Conservation (phyloP, 2,113 vertebrate genomes). For the Cardinalis cardinalis region DNA sequence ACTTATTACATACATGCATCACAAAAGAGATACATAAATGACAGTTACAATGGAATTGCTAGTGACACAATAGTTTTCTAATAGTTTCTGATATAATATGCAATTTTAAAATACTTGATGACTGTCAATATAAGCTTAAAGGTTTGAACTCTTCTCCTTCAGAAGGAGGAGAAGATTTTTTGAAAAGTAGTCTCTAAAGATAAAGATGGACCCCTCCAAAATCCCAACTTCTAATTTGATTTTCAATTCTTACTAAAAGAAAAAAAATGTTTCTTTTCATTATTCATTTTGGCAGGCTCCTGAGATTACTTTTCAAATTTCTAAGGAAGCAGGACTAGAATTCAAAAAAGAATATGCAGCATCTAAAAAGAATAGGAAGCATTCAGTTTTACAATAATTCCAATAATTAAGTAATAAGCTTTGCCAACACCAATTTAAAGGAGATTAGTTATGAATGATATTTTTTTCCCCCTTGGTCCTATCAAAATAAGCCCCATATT, state of each 20-base stretch:
- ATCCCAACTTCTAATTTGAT: not conserved
- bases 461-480: not conserved
- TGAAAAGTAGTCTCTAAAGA: not conserved
- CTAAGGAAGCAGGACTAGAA: not conserved
- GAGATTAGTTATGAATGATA: not conserved
- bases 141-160: not conserved
- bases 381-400: not conserved
- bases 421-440: constrained; percentile 5
- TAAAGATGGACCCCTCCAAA: not conserved
- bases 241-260: not conserved
- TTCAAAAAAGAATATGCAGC: not conserved
- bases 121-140: not conserved
- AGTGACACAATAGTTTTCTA: not conserved
- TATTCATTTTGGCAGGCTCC: not conserved
- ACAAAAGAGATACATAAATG: not conserved
- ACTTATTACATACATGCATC: not conserved
- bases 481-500: not conserved
- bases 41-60: not conserved
- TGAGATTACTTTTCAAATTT: constrained; percentile 20
- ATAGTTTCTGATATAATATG: not conserved
- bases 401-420: constrained; percentile 29
- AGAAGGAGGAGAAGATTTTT: not conserved
- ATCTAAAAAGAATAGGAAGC: not conserved
- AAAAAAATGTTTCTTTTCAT: not conserved
- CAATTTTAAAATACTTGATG: not conserved